Evolutionary conservation across 2,888 invertebrate species (phyloP), one percentile per base, ranked within the genome.

Genomic region (Tromatobia lineatoria): DNA sequence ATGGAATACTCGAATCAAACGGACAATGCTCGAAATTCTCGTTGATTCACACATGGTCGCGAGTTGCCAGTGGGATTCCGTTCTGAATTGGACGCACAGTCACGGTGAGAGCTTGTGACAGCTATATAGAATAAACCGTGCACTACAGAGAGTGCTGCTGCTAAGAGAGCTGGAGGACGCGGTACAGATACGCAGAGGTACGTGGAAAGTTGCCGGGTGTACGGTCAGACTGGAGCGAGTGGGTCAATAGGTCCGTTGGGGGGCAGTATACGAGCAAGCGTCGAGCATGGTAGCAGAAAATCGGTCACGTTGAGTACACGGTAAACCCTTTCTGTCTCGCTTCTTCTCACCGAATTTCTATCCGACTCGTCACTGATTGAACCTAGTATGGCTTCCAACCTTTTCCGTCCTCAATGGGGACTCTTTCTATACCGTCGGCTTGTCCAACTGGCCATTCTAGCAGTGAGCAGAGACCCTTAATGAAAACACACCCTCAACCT

Each of bases 241-340:
- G 81, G 83, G 85, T 86, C 85, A 86, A 86, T 83, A 79, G 83
- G 78, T 81, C 80, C 67, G 74, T 59, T 69, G 78, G 69, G 81
- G 71, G 15, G 61, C 69, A 61, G 73, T 69, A 70, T 69, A 61
- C 80, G 80, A 80, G 80, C 83, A 83, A 83, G 73, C 83, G 71
- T 70, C 64, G 78, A 71, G 64, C 45, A 45, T 61, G 61, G 73
- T 38, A 75, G 61, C 84, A 79, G 73, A 82, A 82, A 80, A 79
- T 85, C 82, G 79, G 74, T 80, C 74, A 71, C 75, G 75, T 61
- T 34, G 50, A 29, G 52, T 73, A 73, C 73, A 74, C 76, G 73
- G 71, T 79, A 76, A 79, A 76, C 79, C 71, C 76, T 77, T 79
- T 76, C 69, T 34, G 54, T 85, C 79, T 66, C 76, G 52, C 70